phyloP scores from a whole-genome alignment of 2,888 invertebrate species.

The Psylliodes chrysocephalus region DNA sequence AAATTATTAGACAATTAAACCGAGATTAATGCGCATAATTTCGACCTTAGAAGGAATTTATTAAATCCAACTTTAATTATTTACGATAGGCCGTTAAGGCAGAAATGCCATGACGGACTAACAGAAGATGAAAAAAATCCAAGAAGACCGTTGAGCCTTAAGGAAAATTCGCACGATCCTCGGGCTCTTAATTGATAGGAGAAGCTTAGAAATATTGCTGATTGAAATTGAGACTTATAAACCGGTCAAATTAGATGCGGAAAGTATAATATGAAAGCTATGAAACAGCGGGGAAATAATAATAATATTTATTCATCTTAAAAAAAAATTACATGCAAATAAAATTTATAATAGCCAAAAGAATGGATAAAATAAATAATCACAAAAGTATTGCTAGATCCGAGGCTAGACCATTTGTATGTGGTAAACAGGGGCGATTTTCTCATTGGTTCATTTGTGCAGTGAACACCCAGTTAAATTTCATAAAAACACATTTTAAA shows the following conservation, averaged over 20 bases:
- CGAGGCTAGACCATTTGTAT: no score
- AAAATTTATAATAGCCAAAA: no score
- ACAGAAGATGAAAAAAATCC: background rate
- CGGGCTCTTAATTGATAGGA: background rate
- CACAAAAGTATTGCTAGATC: no score
- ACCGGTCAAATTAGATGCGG: background rate
- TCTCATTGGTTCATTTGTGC: no score
- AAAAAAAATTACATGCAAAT: no score
- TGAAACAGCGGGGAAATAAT: no score
- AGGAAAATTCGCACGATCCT: slow-evolving; percentile 25
- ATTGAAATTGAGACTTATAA: background rate
- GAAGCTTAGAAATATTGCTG: no score
- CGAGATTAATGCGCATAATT: slow-evolving; percentile 60
- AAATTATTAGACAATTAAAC: slow-evolving; percentile 61
- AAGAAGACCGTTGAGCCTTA: background rate
- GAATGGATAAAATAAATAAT: no score
- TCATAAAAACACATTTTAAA: no score
- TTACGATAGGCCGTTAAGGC: slow-evolving; percentile 42
- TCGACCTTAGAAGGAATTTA: slow-evolving; percentile 57
- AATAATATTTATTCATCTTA: no score
- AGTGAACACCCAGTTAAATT: no score
- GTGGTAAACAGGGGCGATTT: no score
- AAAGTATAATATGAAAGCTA: background rate
- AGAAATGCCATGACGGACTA: background rate
- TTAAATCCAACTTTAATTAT: slow-evolving; percentile 46